These are phyloP conservation scores for Catocala nupta DNA, from an alignment of 2,888 invertebrate species.

Conservation along the genomic window DNA sequence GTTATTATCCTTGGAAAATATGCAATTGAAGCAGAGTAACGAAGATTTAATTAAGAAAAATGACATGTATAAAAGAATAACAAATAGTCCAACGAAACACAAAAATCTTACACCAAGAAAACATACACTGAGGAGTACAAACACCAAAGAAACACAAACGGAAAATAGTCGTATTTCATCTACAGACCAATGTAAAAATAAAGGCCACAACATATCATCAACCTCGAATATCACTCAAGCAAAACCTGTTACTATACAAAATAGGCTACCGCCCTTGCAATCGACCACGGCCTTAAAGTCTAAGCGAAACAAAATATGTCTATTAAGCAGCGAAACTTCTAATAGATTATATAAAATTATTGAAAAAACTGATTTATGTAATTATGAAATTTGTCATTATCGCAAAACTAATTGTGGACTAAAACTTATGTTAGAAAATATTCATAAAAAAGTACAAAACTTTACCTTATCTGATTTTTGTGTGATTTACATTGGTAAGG, in stretches of 20 bases:
- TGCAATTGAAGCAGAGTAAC: background rate
- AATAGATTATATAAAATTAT: background rate
- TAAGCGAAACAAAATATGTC: background rate
- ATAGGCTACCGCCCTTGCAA: too few relatives aligned
- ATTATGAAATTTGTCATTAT: background rate
- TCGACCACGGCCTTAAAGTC: too few relatives aligned
- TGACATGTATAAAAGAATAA: too few relatives aligned
- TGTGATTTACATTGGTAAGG: background rate
- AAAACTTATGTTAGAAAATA: background rate
- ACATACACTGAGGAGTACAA: background rate
- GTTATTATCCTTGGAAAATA: conserved; percentile 1
- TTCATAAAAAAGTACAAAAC: background rate
- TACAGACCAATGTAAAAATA: too few relatives aligned
- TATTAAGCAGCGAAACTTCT: background rate
- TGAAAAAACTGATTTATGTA: background rate
- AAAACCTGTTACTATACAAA: too few relatives aligned
- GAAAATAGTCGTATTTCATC: background rate
- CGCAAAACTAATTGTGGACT: background rate
- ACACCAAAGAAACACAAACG: background rate
- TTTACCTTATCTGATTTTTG: background rate
- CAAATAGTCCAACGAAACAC: background rate
- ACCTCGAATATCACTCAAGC: too few relatives aligned
- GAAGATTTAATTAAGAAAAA: background rate
- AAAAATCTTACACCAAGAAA: too few relatives aligned
- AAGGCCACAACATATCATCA: too few relatives aligned